Percentiles rank a stretch among this genome's conserved stretches.
phyloP scores from a whole-genome alignment of 1,140 invertebrate species.

The Campoletis sonorensis region DNA sequence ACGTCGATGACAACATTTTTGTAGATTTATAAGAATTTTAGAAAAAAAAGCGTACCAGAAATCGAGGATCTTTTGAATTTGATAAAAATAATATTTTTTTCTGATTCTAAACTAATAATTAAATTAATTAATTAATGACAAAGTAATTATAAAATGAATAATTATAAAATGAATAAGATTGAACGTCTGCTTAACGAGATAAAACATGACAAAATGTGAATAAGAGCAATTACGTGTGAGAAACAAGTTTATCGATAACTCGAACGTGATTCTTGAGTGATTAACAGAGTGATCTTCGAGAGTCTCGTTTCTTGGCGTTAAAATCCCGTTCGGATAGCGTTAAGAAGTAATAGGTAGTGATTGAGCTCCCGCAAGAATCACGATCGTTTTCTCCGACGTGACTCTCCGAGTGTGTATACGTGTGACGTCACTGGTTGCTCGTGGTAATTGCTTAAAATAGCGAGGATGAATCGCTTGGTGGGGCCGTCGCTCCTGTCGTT shows the following conservation, averaged over 20 bases:
- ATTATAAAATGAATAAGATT: no score
- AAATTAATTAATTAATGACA: no score
- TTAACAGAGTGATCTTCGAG: background rate
- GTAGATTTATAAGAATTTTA: no score
- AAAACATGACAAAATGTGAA: background rate
- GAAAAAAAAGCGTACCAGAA: no score
- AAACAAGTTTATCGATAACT: background rate
- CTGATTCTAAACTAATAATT: no score
- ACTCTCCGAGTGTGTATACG: conserved; percentile 1
- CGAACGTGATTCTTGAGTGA: background rate
- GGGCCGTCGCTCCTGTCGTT: conserved; percentile 38
- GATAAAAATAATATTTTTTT: no score
- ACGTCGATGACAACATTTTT: no score
- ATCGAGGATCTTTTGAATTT: no score
- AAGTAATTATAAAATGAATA: no score
- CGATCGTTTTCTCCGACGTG: background rate
- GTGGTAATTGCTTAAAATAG: conserved; percentile 69
- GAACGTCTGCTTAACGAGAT: no score
- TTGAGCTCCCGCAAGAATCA: background rate
- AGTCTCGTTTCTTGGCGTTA: background rate
- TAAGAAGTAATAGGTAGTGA: background rate
- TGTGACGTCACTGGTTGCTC: conserved; percentile 54
- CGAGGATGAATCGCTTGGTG: conserved; percentile 59
- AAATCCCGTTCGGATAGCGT: background rate
- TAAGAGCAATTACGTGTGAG: background rate